Percentiles rank a stretch among this genome's conserved stretches.
These are phyloP conservation scores for Brachyhypopomus gauderio DNA, from an alignment of 2,113 vertebrate genomes.

Conservation along the genomic window DNA sequence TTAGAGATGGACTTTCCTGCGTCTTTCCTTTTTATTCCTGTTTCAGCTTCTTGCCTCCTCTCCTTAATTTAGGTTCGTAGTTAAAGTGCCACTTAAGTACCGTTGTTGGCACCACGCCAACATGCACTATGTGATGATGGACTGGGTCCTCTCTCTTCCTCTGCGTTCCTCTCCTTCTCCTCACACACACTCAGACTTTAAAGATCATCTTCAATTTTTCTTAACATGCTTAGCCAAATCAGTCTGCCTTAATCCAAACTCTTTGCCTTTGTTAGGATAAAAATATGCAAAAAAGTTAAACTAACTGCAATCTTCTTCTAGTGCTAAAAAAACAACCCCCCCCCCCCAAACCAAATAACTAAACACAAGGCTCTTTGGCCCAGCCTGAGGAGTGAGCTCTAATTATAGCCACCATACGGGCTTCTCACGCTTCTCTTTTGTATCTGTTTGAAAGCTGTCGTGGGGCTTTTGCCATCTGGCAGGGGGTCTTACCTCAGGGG, in stretches of 20 bases:
- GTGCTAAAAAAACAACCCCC: not conserved
- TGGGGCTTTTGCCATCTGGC: slow-evolving; percentile 59
- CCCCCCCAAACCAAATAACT: not conserved
- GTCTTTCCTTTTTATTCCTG: not conserved
- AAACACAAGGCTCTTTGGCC: slow-evolving; percentile 51
- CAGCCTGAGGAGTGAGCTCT: slow-evolving; percentile 56
- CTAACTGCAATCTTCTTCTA: slow-evolving; percentile 5
- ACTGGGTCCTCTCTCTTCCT: not conserved
- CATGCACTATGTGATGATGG: not conserved
- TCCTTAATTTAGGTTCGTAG: slow-evolving; percentile 30
- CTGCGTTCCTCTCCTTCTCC: not conserved
- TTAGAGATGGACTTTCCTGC: not conserved
- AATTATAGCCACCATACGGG: slow-evolving; percentile 64
- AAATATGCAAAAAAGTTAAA: not conserved
- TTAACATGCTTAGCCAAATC: not conserved
- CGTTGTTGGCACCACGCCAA: slow-evolving; percentile 40
- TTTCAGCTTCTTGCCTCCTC: not conserved
- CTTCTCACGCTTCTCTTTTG: slow-evolving; percentile 43
- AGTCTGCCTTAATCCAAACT: not conserved
- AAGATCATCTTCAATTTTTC: not conserved
- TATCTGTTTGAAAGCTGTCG: slow-evolving; percentile 38
- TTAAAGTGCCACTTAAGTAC: slow-evolving; percentile 49
- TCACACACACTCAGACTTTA: not conserved
- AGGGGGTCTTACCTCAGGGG: slow-evolving; percentile 52
- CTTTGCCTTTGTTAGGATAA: not conserved